Evolutionary conservation across 35 echinoderm and acorn worm species (phyloP).

Genomic region (Acanthaster planci): DNA sequence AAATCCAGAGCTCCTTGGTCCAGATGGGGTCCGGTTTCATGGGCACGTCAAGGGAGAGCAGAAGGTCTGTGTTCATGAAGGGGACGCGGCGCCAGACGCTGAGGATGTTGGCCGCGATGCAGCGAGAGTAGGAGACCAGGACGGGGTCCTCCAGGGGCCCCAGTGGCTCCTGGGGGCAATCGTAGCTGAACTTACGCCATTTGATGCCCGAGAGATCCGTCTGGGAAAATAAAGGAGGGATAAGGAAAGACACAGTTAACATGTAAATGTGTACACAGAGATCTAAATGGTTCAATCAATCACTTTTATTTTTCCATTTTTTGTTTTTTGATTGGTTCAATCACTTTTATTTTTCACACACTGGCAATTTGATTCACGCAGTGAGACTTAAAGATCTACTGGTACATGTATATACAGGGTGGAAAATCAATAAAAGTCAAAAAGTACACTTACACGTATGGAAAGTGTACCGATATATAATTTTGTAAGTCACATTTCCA

Average conservation of each 20-base stretch:
- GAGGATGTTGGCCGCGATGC: slow-evolving; percentile 77
- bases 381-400: too few relatives aligned
- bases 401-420: too few relatives aligned
- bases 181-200: slow-evolving; percentile 86
- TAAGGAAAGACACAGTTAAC: too few relatives aligned
- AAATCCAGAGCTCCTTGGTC: slow-evolving; percentile 91
- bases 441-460: too few relatives aligned
- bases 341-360: too few relatives aligned
- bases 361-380: too few relatives aligned
- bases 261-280: background rate
- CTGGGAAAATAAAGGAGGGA: slow-evolving; percentile 30
- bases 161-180: slow-evolving; percentile 67
- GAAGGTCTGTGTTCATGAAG: background rate
- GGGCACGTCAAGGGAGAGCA: slow-evolving; percentile 14
- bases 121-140: slow-evolving; percentile 83
- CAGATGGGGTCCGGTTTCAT: slow-evolving; percentile 30
- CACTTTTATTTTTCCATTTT: too few relatives aligned
- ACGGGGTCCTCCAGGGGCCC: slow-evolving; percentile 97
- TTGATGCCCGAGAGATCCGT: slow-evolving; percentile 95
- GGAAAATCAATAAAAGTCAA: too few relatives aligned
- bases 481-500: too few relatives aligned
- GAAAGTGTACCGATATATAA: too few relatives aligned
- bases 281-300: too few relatives aligned
- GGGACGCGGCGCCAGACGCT: slow-evolving; percentile 87
- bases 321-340: too few relatives aligned